Base-by-base conservation (phyloP, 2,113 vertebrate species). In the Notothenia coriiceps region DNA sequence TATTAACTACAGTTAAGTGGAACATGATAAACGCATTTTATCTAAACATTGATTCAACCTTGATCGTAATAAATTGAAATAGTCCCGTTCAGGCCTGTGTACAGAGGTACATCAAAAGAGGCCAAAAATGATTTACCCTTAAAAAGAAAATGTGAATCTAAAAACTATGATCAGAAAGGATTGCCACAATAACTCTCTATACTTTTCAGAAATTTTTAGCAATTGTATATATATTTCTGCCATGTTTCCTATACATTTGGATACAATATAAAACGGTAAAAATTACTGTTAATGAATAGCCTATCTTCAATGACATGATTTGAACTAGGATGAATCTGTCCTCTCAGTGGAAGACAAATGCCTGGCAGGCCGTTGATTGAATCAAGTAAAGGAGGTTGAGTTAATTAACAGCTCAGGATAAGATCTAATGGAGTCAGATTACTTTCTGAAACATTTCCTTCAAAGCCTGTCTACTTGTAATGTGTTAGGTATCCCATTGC, bases 331-430 rank as follows among this genome's bases (percentile, higher is more conserved):
- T 14, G 11, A 17, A 44, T 62, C 18, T 63, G 60, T 66, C 40
- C 17, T 65, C 73, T 74, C 57, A 35, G 35, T 17, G 35, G 18
- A 64, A 54, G 40, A 80, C 59, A 6, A 84, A 84, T 70, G 80
- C 25, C 71, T 2, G 10, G 12, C 50, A 57, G 57, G 55, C 2
- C 18, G 47, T 64, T 55, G n/a, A 87, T 20, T 79, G 33, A 70
- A 10, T 81, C 15, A 76, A 70, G 70, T 56, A 65, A 78, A 49
- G 11, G 71, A 51, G 61, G 20, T 43, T n/a, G 63, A 64, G 67
- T 83, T 88, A 52, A 86, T 84, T 79, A 85, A 80, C 86, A 68
- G 56, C 25, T 66, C 63, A 6, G 52, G 46, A 57, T 62, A 79
- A 0, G 13, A 64, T 82, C 75, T 70, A 75, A 84, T 65, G 25